These are phyloP conservation scores for Sebastes kiyomatsui DNA, from an alignment of 2,797 vertebrate genomes.

Conservation along the genomic window DNA sequence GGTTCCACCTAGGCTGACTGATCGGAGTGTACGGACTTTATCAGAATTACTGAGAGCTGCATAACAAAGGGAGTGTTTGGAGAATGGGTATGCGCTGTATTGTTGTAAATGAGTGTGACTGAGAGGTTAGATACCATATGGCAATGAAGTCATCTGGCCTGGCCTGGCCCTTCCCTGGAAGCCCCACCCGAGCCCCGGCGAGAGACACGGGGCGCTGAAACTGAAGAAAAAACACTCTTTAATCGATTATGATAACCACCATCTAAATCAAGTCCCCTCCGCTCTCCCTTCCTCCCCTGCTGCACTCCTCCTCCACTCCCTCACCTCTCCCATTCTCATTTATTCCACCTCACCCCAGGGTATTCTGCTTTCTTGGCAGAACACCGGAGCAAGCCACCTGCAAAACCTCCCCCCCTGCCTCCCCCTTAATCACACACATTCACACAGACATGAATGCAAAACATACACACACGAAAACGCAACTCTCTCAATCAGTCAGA, in stretches of 20 bases:
- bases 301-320: conserved; percentile 53
- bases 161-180: conserved; percentile 78
- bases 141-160: conserved; percentile 83
- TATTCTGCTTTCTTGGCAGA: conserved; percentile 84
- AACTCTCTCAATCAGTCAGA: conserved; percentile 64
- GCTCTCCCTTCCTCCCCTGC: conserved; percentile 38
- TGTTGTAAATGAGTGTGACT: conserved; percentile 82
- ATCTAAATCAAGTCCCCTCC: conserved; percentile 76
- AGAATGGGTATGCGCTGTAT: conserved; percentile 74
- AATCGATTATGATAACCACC: conserved; percentile 80
- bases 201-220: conserved; percentile 66
- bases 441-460: conserved; percentile 41
- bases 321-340: conserved; percentile 75
- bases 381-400: conserved; percentile 82
- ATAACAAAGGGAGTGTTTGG: conserved; percentile 76
- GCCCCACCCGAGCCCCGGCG: conserved; percentile 70
- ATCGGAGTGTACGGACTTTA: conserved; percentile 60
- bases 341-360: conserved; percentile 81
- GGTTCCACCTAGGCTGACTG: conserved; percentile 37
- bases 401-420: conserved; percentile 55
- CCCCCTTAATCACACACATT: conserved; percentile 61
- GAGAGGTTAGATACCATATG: conserved; percentile 82
- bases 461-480: conserved; percentile 28
- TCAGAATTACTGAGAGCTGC: conserved; percentile 66
- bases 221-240: conserved; percentile 74